Base-by-base conservation (phyloP, 2,113 vertebrate species). In the Nerophis lumbriciformis region DNA sequence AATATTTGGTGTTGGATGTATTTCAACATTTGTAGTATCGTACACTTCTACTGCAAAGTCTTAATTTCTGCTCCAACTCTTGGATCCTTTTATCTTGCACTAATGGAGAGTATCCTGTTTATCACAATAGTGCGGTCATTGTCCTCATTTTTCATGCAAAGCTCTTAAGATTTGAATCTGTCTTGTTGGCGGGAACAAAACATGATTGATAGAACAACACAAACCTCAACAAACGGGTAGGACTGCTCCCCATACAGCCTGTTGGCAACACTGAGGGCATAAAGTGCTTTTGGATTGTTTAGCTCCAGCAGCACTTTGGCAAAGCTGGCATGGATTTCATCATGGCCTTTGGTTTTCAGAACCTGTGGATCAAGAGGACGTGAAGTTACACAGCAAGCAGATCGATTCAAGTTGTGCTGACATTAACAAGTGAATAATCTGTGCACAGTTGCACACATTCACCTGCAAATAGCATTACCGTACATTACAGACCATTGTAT, bases 201-300 rank as follows among this genome's bases (percentile, higher is more conserved):
- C 28, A 55, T 61, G 52, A 48, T 48, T 51, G 4, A 14, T 9
- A 6, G 9, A 42, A 47, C 14, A 16, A 61, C 48, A 73, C 82
- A 48, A 76, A 98, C 97, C 51, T 88, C 65, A 49, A 93, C 80
- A 85, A 98, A 95, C 61, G 70, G 28, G 72, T 90, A 96, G 35
- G 89, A 89, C 78, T 91, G 83, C 67, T 98, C 94, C 73, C 93
- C 95, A 19, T 92, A 98, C 6, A 99, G 85, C 6, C 91, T 89
- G 59, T 86, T 98, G 63, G 94, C 96, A 4, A 95, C 62, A 35
- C 87, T 93, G 65, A 98, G 82, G 13, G 89, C 64, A 35, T 93
- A 94, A 0, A 89, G 81, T n/a, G 82, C 83, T 3, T 74, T 82
- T 1, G 51, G 67, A 65, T 91, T 91, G 85, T 93, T 94, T 53